These are phyloP conservation scores for Harpagifer antarcticus DNA, from an alignment of 2,797 vertebrate species.

Conservation along the genomic window DNA sequence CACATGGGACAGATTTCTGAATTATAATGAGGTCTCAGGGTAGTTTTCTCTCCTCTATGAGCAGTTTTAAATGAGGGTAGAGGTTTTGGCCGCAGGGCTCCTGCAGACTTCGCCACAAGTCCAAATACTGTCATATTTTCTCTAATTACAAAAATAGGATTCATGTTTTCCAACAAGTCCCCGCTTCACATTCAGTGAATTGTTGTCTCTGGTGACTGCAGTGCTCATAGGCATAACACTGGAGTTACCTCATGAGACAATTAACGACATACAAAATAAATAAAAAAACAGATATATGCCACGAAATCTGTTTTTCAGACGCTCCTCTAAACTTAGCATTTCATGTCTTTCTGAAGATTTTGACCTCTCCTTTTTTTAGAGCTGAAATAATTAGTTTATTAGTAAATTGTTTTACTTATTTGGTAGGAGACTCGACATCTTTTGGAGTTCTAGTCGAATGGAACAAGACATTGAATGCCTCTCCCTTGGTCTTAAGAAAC, in stretches of 20 bases:
- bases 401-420: no score
- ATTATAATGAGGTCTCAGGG: slow-evolving; percentile 27
- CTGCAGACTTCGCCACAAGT: slow-evolving; percentile 9
- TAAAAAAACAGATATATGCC: not conserved
- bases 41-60: not conserved
- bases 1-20: not conserved
- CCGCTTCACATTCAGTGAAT: not conserved
- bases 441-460: no score
- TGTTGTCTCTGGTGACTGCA: not conserved
- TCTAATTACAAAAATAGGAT: not conserved
- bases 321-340: not conserved
- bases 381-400: not conserved
- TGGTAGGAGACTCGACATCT: no score
- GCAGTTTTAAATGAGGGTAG: slow-evolving; percentile 15
- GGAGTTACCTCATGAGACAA: not conserved
- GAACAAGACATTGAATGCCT: no score
- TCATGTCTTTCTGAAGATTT: not conserved
- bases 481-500: not conserved
- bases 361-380: not conserved
- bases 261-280: not conserved
- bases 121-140: not conserved
- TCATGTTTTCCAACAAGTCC: not conserved
- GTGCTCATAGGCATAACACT: not conserved
- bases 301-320: not conserved
- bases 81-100: slow-evolving; percentile 17